These are phyloP conservation scores for Oplegnathus fasciatus DNA, from an alignment of 2,113 vertebrate genomes.

Conservation along the genomic window DNA sequence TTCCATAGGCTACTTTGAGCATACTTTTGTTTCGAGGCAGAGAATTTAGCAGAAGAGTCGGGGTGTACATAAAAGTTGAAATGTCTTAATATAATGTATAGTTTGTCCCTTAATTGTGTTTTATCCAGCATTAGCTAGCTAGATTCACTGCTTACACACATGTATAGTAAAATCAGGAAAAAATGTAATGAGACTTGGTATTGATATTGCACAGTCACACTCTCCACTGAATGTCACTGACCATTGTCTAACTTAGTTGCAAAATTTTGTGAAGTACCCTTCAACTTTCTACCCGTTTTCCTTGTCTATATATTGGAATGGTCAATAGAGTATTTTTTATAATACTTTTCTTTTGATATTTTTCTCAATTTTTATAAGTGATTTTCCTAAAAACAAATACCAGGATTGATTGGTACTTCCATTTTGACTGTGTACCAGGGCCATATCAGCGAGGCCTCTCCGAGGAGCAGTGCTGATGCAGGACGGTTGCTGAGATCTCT, in stretches of 20 bases:
- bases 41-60: constrained; percentile 16
- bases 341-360: constrained; percentile 86
- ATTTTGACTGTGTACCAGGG: constrained; percentile 68
- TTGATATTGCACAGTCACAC: constrained; percentile 49
- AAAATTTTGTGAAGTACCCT: constrained; percentile 52
- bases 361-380: constrained; percentile 83
- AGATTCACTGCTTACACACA: constrained; percentile 27
- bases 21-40: constrained; percentile 33
- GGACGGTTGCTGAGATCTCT: neutral
- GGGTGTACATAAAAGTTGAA: constrained; percentile 54
- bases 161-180: constrained; percentile 48
- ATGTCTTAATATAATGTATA: constrained; percentile 60
- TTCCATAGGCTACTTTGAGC: neutral
- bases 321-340: constrained; percentile 85
- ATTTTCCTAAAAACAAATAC: constrained; percentile 73
- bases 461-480: constrained; percentile 25
- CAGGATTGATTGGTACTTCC: constrained; percentile 76
- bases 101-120: constrained; percentile 53
- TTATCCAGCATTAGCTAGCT: constrained; percentile 37
- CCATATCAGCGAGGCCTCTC: constrained; percentile 46
- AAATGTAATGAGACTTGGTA: constrained; percentile 50
- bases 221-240: constrained; percentile 74
- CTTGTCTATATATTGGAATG: constrained; percentile 71
- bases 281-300: constrained; percentile 70
- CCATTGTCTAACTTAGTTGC: constrained; percentile 50